Conservation (phyloP, 2,888 invertebrate species). For the Melolontha melolontha region DNA sequence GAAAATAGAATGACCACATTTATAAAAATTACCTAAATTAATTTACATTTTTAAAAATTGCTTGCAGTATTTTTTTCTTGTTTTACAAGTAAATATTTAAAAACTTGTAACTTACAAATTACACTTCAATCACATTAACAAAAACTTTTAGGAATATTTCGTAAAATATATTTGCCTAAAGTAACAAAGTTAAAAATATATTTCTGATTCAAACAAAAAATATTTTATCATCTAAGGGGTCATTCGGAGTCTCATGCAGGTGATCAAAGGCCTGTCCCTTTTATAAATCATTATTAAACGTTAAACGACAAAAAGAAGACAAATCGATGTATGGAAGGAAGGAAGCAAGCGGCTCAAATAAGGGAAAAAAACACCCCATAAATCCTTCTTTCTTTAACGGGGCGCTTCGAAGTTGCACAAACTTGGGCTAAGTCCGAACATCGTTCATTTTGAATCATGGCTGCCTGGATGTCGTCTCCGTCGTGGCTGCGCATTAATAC, state of each 20-base stretch:
- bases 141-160: no score
- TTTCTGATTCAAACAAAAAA: slow-evolving; percentile 33
- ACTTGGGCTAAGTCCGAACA: slow-evolving; percentile 65
- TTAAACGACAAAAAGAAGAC: slow-evolving; percentile 65
- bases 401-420: slow-evolving; percentile 62
- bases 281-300: slow-evolving; percentile 65
- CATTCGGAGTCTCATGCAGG: slow-evolving; percentile 51
- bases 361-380: slow-evolving; percentile 62
- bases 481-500: slow-evolving; percentile 64
- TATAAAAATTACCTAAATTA: no score
- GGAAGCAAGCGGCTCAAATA: slow-evolving; percentile 58
- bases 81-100: no score
- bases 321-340: slow-evolving; percentile 64
- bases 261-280: slow-evolving; percentile 52
- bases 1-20: no score
- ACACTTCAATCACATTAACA: no score
- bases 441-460: slow-evolving; percentile 66
- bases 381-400: slow-evolving; percentile 64
- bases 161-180: no score
- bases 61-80: no score
- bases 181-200: slow-evolving; percentile 20
- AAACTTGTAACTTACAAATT: no score
- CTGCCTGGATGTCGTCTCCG: slow-evolving; percentile 62
- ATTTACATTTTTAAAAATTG: no score
- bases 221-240: slow-evolving; percentile 44